Base-by-base conservation (phyloP, 1,140 invertebrate genomes). In the roundworm (Caenorhabditis elegans) region DNA sequence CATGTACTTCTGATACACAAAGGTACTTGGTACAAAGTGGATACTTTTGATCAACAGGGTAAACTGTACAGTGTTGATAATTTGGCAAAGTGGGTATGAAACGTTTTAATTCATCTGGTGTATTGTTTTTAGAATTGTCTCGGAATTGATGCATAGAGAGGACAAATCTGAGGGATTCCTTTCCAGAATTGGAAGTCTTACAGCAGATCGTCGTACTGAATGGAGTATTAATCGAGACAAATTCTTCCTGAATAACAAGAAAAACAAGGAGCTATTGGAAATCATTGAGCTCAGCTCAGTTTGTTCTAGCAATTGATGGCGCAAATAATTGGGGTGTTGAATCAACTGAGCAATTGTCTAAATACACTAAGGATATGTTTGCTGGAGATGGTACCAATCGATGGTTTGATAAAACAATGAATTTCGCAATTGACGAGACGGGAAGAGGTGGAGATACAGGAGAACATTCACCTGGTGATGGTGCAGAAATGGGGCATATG, bases 321-420 rank as follows among this genome's bases (percentile, higher is more conserved):
- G 3, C 15, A 13, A 76, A 80, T 34, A 34, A 83, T 22, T 84
- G 78, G 60, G 76, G 47, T 26, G 53, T 83, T n/a, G 70, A 51
- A 49, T 39, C 83, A 4, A 36, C 76, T 3, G 49, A 82, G 48
- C 19, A 55, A 43, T 31, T 78, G 15, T 82, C 84, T 24, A 22
- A 19, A 13, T 85, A 60, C 65, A 53, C 85, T 34, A 83, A 47
- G n/a, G 55, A 43, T 51, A 86, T 98, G 78, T 90, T 98, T 55
- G 96, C 97, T 91, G 92, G 92, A 49, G 98, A 98, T 91, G 96
- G 98, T 89, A 98, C 98, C 89, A 98, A 98, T 90, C 93, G 96
- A 78, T 93, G 96, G 80, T 98, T 98, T 88, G 98, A 97, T 91
- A 96, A 98, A 91, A 95, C 96, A 4, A 92, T 96, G 65, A 96